Conservation (phyloP, 2,113 vertebrate species). For the Vimba vimba region DNA sequence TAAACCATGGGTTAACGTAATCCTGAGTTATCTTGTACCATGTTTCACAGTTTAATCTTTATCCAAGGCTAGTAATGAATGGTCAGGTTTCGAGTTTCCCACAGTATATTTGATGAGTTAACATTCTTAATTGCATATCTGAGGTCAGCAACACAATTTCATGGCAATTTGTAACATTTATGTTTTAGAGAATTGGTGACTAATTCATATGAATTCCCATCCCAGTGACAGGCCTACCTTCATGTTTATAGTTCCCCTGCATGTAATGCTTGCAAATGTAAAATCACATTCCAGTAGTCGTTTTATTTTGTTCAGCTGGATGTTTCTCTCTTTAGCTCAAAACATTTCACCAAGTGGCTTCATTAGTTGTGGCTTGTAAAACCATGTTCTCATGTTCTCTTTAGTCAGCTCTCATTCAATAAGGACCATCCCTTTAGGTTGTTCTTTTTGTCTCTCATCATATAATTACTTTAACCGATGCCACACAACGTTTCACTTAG, state of each 20-base stretch:
- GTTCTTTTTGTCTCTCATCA: constrained; percentile 14
- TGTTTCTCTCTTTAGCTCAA: neutral
- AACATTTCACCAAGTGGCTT: neutral
- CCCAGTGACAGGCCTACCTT: too few species aligned
- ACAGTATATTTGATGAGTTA: neutral
- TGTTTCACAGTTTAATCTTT: constrained; percentile 5
- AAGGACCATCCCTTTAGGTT: neutral
- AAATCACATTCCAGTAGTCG: neutral
- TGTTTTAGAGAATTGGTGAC: neutral
- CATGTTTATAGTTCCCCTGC: neutral
- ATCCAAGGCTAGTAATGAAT: neutral
- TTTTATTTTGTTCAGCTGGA: neutral
- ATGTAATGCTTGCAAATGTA: neutral
- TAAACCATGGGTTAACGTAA: neutral
- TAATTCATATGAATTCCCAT: neutral
- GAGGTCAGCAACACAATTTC: neutral
- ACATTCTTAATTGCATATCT: neutral
- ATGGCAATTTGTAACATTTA: neutral
- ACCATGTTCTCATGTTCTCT: constrained; percentile 15
- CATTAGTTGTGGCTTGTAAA: constrained; percentile 7
- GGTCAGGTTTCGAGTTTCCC: neutral
- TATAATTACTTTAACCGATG: constrained; percentile 47
- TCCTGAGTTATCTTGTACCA: neutral
- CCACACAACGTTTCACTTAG: constrained; percentile 30
- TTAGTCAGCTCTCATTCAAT: neutral